A percentile compares a stretch with the other conserved stretches of the same genome.
phyloP scores from a whole-genome alignment of 1,140 invertebrate genomes.

The Sipha flava region DNA sequence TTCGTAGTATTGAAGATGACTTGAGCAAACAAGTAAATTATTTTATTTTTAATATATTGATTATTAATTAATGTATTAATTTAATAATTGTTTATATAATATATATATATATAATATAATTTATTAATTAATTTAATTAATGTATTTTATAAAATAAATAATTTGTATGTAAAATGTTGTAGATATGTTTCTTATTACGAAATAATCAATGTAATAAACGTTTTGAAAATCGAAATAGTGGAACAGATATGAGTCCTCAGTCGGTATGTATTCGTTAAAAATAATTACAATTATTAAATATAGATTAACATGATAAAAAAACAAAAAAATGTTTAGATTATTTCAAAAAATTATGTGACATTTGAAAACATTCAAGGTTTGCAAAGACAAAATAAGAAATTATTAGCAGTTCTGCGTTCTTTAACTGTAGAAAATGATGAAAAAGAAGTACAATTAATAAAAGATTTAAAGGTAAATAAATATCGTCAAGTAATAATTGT shows the following conservation, averaged over 20 bases:
- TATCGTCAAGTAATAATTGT: not conserved
- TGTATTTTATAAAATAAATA: too few species aligned
- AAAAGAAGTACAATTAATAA: not conserved
- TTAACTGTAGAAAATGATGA: slow-evolving; percentile 3
- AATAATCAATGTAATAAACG: not conserved
- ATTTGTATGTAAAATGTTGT: not conserved
- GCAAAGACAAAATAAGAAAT: slow-evolving; percentile 15
- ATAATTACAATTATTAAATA: not conserved
- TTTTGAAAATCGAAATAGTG: slow-evolving; percentile 2
- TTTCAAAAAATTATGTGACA: slow-evolving; percentile 25
- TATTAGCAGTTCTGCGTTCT: not conserved
- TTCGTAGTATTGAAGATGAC: not conserved
- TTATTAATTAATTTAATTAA: too few species aligned
- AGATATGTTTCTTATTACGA: slow-evolving; percentile 14
- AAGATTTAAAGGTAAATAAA: not conserved
- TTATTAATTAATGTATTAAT: not conserved
- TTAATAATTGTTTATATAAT: too few species aligned
- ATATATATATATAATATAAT: too few species aligned
- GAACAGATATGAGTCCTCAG: slow-evolving; percentile 23
- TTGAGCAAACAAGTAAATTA: slow-evolving; percentile 28
- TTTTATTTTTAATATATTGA: not conserved
- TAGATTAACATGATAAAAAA: not conserved
- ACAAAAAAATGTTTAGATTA: not conserved
- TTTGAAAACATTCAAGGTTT: slow-evolving; percentile 23
- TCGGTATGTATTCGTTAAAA: not conserved